Base-by-base conservation (phyloP, 92 coral and sea anemone genomes). In the Paramuricea clavata region DNA sequence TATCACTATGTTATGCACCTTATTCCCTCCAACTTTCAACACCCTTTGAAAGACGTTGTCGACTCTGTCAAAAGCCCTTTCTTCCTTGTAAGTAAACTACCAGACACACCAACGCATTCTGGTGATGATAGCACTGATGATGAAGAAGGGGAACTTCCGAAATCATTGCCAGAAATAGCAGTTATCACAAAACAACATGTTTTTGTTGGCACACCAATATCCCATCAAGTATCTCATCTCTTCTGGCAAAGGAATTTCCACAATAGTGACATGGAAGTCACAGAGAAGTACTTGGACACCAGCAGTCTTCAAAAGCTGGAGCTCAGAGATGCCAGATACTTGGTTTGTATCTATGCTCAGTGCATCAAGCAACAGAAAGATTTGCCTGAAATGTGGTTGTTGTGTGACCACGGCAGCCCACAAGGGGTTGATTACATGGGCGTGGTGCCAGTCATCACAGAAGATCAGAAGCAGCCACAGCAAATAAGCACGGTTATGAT, bases 151-250 rank as follows among this genome's bases (percentile, higher is more conserved):
- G 59, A 13, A 12, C 19, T 19, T 2, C 19, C 27, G 8, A 8
- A 54, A 54, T 21, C 22, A 2, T 19, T 4, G 5, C 89, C 74
- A 5, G 88, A 92, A 22, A 60, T 96, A 6, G 61, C 74, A 35
- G 78, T 93, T 47, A 42, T 54, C 32, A 89, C 78, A 78, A 84
- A n/a, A 22, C 95, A 96, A 75, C 92, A 93, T 70, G 99, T 96
- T 8, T 88, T 84, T 54, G 98, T 96, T 13, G 99, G 99, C 5
- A 93, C 92, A n/a, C 97, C 98, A 34, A 91, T 96, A 28, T 88
- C 98, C 0, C 96, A 93, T 85, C 94, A 92, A 17, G 82, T 96
- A 31, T 74, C 73, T 44, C 32, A 26, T 69, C 15, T 79, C 88
- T 49, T 81, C 81, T 68, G 82, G 72, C 89, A 43, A 68, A 36